Percentiles rank a stretch among this genome's conserved stretches.
These are phyloP conservation scores for Antechinus flavipes DNA, from an alignment of 2,113 vertebrate genomes.

Conservation along the genomic window DNA sequence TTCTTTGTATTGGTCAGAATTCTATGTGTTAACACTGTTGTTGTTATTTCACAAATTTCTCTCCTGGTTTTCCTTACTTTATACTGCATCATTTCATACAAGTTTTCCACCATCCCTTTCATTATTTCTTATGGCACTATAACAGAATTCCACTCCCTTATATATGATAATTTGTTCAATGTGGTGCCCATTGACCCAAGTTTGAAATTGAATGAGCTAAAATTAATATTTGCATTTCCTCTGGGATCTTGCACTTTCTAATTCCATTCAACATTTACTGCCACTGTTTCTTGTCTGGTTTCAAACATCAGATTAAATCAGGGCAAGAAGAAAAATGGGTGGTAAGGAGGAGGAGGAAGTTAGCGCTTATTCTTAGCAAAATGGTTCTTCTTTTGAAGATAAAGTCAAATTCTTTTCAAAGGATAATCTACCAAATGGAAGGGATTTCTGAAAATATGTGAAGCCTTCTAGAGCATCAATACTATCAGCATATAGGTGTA, in stretches of 20 bases:
- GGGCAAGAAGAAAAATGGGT: neutral
- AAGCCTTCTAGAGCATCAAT: neutral
- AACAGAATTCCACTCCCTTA: neutral
- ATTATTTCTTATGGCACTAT: neutral
- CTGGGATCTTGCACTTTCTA: neutral
- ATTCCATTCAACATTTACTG: neutral
- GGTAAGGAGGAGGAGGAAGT: neutral
- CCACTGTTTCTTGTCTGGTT: neutral
- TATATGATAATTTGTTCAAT: neutral
- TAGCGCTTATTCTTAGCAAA: neutral
- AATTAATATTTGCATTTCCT: neutral
- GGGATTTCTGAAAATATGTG: neutral
- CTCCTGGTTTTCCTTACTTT: neutral
- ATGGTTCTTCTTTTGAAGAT: neutral
- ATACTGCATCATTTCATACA: neutral
- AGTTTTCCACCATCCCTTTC: neutral
- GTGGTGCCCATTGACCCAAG: neutral
- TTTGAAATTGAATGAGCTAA: neutral
- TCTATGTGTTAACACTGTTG: neutral
- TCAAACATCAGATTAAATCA: neutral
- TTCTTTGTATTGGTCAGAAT: neutral
- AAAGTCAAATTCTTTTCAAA: neutral
- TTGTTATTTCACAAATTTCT: neutral
- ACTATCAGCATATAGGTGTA: neutral
- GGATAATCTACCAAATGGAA: neutral